Evolutionary conservation across 2,113 vertebrate genomes (phyloP), one percentile per base, ranked within the genome.

Genomic region (Trematocara stigmaticum): DNA sequence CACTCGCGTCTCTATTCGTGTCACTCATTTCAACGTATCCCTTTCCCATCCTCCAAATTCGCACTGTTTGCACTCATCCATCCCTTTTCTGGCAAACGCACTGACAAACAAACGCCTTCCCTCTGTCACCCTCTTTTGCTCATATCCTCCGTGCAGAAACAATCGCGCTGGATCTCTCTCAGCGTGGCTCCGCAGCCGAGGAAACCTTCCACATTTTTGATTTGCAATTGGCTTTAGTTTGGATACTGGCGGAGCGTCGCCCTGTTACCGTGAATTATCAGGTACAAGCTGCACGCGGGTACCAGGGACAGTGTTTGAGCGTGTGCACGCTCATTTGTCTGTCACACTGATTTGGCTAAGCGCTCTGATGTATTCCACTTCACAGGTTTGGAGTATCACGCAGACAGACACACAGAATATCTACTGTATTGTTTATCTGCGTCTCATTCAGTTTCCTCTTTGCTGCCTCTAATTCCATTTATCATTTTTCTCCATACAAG

Each of bases 321-420:
- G 13, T 13, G 40, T 15, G 18, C 74, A 51, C 18, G 34, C 74
- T 29, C 78, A 34, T 90, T 85, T 85, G 78, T 87, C 71, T 59
- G 80, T 93, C 92, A 82, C 89, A 82, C 82, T 55, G 85, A 92
- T 92, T 94, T 90, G 82, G 88, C 86, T 84, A 84, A 92, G 91
- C 82, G 7, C 88, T 87, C 16, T 78, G 84, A 91, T 91, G 89
- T 88, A 78, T 92, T 92, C 78, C 80, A 53, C 92, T 92, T 85
- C 8, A 16, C 84, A 91, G 84, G 79, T 79, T 84, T 26, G 51
- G 82, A 66, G 31, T 8, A 84, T 82, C 61, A 35, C 69, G 15
- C 79, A 82, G 26, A 82, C 76, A 74, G 34, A 80, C 87, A 86
- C 38, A 29, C 81, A 76, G 42, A 29, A 59, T 35, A 83, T 49